Base-by-base conservation (phyloP, 2,888 invertebrate genomes). In the Tanypteryx hageni region DNA sequence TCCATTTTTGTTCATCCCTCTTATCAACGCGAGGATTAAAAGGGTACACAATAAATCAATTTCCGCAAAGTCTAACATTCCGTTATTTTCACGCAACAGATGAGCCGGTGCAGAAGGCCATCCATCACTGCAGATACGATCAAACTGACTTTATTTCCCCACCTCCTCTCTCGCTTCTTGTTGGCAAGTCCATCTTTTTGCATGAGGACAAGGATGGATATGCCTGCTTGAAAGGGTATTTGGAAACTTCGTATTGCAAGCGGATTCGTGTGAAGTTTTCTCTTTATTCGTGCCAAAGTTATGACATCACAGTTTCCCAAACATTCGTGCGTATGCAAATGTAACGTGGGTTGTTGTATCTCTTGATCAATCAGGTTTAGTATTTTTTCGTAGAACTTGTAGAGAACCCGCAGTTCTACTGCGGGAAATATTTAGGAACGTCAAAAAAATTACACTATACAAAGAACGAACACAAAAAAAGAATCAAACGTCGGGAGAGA, bases 21-120 rank as follows among this genome's bases (percentile, higher is more conserved):
- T 89, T 89, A 44, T 89, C 89, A 89, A 68, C 89, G 9, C 56
- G 44, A 3, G 76, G 76, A 76, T 76, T 76, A 76, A 89, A 89
- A 27, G 89, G 44, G 31, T 44, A 89, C 44, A 18, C 89, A 44
- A 89, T 89, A 64, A 14, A 89, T 89, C 89, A 89, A 64, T 68
- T 61, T 89, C 83, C 2, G 83, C 64, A 44, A 58, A 68, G 44
- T 89, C 68, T 68, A 89, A 31, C 44, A 68, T 76, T 76, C 76
- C 76, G 76, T 76, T 76, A 76, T 76, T 22, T 27, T 27, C 27
- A 10, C 27, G 76, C 76, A 76, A 76, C 27, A 76, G 76, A 76
- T 76, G 76, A 76, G 27, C 27, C 27, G 76, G 76, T 76, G 4
- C 68, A 68, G n/a, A 22, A 13, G 18, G 68, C 76, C 76, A 76